phyloP scores from a whole-genome alignment of 2,113 vertebrate species.

The Ammodramus savannarum region DNA sequence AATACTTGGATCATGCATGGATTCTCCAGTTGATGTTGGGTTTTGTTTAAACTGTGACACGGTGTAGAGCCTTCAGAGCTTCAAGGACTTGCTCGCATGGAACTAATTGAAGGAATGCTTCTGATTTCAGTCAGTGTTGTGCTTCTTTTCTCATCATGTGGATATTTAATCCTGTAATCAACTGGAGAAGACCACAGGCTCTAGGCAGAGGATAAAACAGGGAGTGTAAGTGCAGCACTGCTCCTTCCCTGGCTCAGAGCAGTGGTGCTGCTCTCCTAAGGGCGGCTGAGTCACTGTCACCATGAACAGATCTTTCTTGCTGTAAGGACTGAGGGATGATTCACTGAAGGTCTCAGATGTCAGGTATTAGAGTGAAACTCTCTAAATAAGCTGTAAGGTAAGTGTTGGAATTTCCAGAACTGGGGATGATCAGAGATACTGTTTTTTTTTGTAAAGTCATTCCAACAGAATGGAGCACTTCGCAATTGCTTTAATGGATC shows the following conservation, averaged over 20 bases:
- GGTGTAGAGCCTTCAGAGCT: neutral
- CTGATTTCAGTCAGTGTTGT: neutral
- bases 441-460: neutral
- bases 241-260: neutral
- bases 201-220: neutral
- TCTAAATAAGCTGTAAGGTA: neutral
- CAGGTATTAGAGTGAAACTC: neutral
- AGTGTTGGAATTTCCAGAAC: neutral
- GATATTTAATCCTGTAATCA: neutral
- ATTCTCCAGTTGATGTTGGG: neutral
- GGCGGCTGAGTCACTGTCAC: neutral
- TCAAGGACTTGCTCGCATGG: neutral
- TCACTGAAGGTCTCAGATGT: neutral
- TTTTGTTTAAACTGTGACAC: neutral
- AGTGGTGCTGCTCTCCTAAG: neutral
- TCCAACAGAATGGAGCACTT: neutral
- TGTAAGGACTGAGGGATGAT: neutral
- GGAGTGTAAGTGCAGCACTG: neutral
- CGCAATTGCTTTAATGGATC: neutral
- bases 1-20: neutral
- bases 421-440: rapidly evolving
- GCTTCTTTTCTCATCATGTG: neutral
- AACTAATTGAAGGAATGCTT: neutral
- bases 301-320: neutral
- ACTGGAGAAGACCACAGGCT: neutral